These are phyloP conservation scores for Argyra leucocephala DNA, from an alignment of 2,888 invertebrate genomes.

Conservation along the genomic window DNA sequence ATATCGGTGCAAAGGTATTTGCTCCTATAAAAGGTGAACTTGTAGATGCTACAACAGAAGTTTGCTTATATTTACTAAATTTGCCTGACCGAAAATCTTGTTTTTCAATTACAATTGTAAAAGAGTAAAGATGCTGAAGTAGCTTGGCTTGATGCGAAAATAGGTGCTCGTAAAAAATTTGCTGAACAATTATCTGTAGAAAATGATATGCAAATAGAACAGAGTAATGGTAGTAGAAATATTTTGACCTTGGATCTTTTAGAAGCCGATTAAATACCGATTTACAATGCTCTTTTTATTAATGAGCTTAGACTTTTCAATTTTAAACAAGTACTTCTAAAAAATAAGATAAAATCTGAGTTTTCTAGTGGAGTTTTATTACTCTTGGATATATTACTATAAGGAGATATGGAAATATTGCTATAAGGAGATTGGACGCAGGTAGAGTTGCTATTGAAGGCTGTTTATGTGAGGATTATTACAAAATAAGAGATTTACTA, in stretches of 20 bases:
- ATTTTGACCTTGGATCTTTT: conserved; percentile 62
- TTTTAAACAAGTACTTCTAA: conserved; percentile 70
- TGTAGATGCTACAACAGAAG: conserved; percentile 91
- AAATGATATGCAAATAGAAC: conserved; percentile 25
- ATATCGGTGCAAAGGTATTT: conserved; percentile 66
- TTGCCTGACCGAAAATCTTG: conserved; percentile 80
- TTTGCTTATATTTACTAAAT: conserved; percentile 98
- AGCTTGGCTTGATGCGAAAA: conserved; percentile 87
- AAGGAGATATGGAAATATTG: conserved; percentile 80
- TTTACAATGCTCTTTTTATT: conserved; percentile 78
- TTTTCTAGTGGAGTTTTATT: conserved; percentile 85
- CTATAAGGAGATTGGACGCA: conserved; percentile 79
- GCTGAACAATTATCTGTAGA: conserved; percentile 45
- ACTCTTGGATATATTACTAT: too few relatives aligned
- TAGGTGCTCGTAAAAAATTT: conserved; percentile 55
- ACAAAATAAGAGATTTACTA: conserved; percentile 78
- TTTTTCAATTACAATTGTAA: conserved; percentile 77
- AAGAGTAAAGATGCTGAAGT: conserved; percentile 81
- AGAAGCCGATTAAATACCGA: conserved; percentile 47
- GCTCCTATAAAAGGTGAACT: conserved; percentile 69
- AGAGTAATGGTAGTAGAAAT: conserved; percentile 46
- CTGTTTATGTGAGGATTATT: conserved; percentile 88
- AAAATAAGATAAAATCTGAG: conserved; percentile 70
- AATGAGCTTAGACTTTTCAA: conserved; percentile 90
- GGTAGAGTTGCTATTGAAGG: conserved; percentile 92